Base-by-base conservation (phyloP, 2,888 invertebrate species). In the Baronia brevicornis region DNA sequence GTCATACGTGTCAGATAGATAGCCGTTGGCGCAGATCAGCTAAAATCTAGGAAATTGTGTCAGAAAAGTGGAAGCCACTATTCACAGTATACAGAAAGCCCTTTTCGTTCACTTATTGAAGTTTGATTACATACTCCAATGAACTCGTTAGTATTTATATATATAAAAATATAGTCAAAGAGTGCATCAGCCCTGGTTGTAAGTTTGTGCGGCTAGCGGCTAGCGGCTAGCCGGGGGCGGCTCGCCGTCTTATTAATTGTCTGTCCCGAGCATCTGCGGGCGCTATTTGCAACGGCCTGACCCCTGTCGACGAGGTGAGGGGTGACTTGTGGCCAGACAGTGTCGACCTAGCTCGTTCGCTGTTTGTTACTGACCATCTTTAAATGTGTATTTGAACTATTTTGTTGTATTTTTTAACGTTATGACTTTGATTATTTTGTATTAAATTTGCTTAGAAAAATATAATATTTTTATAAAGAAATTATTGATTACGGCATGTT, bases 261-360 rank as follows among this genome's bases (percentile, higher is more conserved):
- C 82, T 82, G 82, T 84, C 82, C 63, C 67, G 63, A 65, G 62
- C 82, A 84, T 80, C 82, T 84, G 82, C 66, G 69, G 60, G 51
- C 51, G 62, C 63, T 68, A 66, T 69, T 66, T 67, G 66, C 65
- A 61, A 65, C 54, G 45, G 44, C 54, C 67, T 74, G 77, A 78
- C 79, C 79, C 78, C 63, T 69, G 74, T 49, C 43, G 44, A 35
- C 39, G 40, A 24, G 28, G 28, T 28, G 28, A 34, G 34, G 34
- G 34, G 28, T 23, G 34, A 28, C 22, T 19, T 19, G 33, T 28
- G 33, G 28, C 28, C 33, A 34, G 34, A 34, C 28, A 23, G 30
- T n/a, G n/a, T n/a, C n/a, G n/a, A n/a, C 21, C 33, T 10, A 11
- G 23, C 24, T 27, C 5, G 38, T 39, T 41, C 43, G 40, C 37